Base-by-base conservation (phyloP, 2,888 invertebrate species). In the Norana najaformis region DNA sequence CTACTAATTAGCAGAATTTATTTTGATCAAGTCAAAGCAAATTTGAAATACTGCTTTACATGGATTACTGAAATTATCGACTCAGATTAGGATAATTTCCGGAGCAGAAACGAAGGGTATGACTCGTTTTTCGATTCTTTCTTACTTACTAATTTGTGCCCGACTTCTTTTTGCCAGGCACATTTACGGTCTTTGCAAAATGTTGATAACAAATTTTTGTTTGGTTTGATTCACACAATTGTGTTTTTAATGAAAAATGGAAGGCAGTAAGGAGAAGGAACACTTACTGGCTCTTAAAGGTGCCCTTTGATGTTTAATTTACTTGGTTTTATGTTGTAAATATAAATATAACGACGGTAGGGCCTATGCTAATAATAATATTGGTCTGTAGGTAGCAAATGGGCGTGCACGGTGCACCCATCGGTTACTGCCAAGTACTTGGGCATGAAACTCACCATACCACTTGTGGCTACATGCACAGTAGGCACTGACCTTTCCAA, bases 221-320 rank as follows among this genome's bases (percentile, higher is more conserved):
- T 69, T 69, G 69, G 69, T 69, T 69, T 69, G n/a, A 69, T 69
- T 13, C 8, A 69, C n/a, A 30, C 30, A 69, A 69, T 69, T 69
- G 20, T 13, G 23, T 20, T 85, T 85, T 85, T 85, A 85, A 23
- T 89, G 34, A 39, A 39, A 88, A 85, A 89, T 89, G 89, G 89
- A 89, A 85, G 53, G 47, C 1, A 88, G 13, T 20, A 90, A 90
- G 88, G 90, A 90, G 36, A 89, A 89, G 53, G 90, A 90, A 39
- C 90, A 90, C 85, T 85, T 90, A 38, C 39, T 90, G 89, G 89
- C 89, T 90, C 69, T 90, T 53, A 90, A 89, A 88, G 90, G 90
- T 90, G 38, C 35, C 6, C 6, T 69, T 18, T n/a, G 23, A 34
- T 13, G 23, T 88, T 88, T 39, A 16, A 34, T 90, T 88, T 36